These are phyloP conservation scores for Ophion ventricosus DNA, from an alignment of 2,888 invertebrate genomes.

Conservation along the genomic window DNA sequence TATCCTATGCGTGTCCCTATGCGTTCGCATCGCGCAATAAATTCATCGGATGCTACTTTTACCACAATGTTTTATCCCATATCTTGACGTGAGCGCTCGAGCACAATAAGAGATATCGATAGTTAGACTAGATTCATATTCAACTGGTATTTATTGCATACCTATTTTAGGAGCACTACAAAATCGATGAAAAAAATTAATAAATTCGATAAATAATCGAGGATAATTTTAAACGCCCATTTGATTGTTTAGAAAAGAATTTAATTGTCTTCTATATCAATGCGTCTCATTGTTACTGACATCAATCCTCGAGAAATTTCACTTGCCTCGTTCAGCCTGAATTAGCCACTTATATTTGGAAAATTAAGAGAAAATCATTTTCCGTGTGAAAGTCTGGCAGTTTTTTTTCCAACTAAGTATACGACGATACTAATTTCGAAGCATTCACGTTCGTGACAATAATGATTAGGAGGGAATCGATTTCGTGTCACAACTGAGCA, in stretches of 20 bases:
- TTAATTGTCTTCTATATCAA: not conserved
- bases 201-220: too few species aligned
- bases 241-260: not conserved
- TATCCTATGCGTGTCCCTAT: constrained; percentile 50
- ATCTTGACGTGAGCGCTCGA: not conserved
- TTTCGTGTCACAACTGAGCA: not conserved
- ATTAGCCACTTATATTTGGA: not conserved
- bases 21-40: constrained; percentile 39
- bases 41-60: not conserved
- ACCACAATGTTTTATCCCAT: constrained; percentile 20
- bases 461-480: not conserved
- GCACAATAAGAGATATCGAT: constrained; percentile 2
- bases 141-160: too few species aligned
- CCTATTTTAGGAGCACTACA: too few species aligned
- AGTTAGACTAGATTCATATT: too few species aligned
- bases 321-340: not conserved
- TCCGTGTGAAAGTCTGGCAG: not conserved
- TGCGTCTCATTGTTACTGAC: not conserved
- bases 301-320: not conserved
- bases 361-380: not conserved
- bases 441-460: not conserved
- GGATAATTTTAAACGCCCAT: not conserved
- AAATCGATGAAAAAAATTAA: too few species aligned
- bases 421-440: not conserved
- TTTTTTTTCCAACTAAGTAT: not conserved